Evolutionary conservation across 2,113 vertebrate genomes (phyloP).

Genomic region (Pedionomus torquatus): DNA sequence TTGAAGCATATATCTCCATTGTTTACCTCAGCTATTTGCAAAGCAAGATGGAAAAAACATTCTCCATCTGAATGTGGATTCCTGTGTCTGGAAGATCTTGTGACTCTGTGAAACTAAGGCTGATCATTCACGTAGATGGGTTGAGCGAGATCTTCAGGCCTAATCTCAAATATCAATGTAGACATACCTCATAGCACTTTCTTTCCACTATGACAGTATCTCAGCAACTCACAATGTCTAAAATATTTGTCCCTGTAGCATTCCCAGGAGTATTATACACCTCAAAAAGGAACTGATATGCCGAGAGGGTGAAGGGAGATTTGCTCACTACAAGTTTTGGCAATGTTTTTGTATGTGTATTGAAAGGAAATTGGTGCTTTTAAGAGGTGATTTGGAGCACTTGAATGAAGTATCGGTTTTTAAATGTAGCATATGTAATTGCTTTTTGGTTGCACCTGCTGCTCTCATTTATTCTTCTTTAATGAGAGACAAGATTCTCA

Average conservation of each 20-base stretch:
- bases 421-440: neutral
- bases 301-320: neutral
- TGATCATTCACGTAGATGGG: neutral
- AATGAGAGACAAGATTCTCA: neutral
- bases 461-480: neutral
- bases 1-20: neutral
- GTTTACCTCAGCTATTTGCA: neutral
- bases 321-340: neutral
- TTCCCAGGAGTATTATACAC: neutral
- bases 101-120: neutral
- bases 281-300: neutral
- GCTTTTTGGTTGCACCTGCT: neutral
- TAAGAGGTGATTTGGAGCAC: neutral
- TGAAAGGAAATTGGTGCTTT: neutral
- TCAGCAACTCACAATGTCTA: neutral
- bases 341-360: neutral
- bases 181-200: neutral
- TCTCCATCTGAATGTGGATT: neutral
- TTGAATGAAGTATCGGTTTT: neutral
- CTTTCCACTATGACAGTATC: neutral
- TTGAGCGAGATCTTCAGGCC: neutral
- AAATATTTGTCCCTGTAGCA: neutral
- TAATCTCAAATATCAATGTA: neutral
- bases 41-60: neutral
- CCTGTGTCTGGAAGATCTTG: neutral